Conservation (phyloP, 30 jellyfish, hydroid and myxozoan species). For the Sanderia malayensis region DNA sequence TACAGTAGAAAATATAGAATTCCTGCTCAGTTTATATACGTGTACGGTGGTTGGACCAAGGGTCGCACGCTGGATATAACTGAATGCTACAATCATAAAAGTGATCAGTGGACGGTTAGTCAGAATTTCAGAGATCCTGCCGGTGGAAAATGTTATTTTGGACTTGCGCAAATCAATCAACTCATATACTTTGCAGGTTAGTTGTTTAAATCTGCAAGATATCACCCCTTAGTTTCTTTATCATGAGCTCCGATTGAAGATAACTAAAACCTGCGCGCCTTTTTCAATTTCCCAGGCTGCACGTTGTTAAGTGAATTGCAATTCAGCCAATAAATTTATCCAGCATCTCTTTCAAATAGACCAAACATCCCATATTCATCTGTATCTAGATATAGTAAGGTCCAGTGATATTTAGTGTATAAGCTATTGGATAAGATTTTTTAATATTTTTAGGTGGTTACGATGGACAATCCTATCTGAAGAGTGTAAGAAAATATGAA, state of each 20-base stretch:
- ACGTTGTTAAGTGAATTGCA: neutral
- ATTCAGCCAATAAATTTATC: neutral
- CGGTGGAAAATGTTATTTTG: conserved; percentile 78
- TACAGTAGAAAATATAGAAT: conserved; percentile 32
- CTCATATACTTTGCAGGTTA: conserved; percentile 48
- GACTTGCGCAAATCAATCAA: conserved; percentile 31
- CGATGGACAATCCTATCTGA: conserved; percentile 72
- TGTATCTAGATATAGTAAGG: too few relatives aligned
- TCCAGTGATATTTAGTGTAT: too few relatives aligned
- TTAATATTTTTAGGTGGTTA: conserved; percentile 79
- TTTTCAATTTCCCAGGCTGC: neutral
- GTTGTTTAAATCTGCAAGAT: neutral
- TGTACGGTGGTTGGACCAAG: conserved; percentile 82
- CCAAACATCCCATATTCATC: neutral
- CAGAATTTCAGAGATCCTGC: conserved; percentile 56
- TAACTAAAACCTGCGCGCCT: neutral
- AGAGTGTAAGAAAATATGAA: conserved; percentile 59
- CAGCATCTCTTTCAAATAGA: neutral
- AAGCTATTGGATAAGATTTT: too few relatives aligned
- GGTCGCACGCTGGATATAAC: conserved; percentile 69
- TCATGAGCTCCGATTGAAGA: neutral
- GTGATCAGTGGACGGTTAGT: conserved; percentile 47
- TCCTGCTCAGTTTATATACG: conserved; percentile 66
- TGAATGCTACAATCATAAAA: conserved; percentile 67
- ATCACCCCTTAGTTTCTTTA: too few relatives aligned